These are phyloP conservation scores for Rana temporaria DNA, from an alignment of 2,113 vertebrate species.

Conservation along the genomic window DNA sequence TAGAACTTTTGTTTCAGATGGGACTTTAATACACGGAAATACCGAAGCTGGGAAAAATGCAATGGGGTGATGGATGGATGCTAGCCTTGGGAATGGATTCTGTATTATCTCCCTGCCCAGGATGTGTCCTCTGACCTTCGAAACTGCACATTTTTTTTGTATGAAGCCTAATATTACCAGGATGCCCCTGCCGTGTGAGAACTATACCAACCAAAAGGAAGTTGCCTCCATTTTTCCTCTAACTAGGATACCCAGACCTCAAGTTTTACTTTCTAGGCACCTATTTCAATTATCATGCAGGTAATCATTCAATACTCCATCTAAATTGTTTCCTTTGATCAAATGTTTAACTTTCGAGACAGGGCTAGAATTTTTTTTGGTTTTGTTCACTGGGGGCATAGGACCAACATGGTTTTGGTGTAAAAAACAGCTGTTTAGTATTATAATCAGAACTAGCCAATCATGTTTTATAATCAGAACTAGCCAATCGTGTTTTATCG, in stretches of 20 bases:
- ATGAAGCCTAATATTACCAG: conserved; percentile 9
- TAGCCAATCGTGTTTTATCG: too few species aligned
- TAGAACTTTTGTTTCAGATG: background rate
- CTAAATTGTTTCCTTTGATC: too few species aligned
- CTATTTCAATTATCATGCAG: background rate
- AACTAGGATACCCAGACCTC: conserved; percentile 40
- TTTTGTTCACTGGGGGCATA: too few species aligned
- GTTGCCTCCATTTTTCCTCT: background rate
- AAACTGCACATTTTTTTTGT: background rate
- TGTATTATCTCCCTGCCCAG: background rate
- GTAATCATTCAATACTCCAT: background rate
- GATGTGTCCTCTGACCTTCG: background rate
- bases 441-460: too few species aligned
- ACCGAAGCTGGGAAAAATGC: background rate
- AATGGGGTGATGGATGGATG: background rate
- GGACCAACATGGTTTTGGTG: too few species aligned
- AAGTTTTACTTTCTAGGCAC: conserved; percentile 13
- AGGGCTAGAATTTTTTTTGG: too few species aligned
- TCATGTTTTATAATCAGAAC: too few species aligned
- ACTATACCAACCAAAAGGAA: background rate
- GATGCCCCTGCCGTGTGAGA: background rate
- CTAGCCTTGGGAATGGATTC: background rate
- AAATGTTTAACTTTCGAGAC: background rate
- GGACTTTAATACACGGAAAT: background rate
- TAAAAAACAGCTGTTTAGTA: too few species aligned